Evolutionary conservation across 1,140 invertebrate genomes (phyloP), one percentile per base, ranked within the genome.

Genomic region (Prorops nasuta): DNA sequence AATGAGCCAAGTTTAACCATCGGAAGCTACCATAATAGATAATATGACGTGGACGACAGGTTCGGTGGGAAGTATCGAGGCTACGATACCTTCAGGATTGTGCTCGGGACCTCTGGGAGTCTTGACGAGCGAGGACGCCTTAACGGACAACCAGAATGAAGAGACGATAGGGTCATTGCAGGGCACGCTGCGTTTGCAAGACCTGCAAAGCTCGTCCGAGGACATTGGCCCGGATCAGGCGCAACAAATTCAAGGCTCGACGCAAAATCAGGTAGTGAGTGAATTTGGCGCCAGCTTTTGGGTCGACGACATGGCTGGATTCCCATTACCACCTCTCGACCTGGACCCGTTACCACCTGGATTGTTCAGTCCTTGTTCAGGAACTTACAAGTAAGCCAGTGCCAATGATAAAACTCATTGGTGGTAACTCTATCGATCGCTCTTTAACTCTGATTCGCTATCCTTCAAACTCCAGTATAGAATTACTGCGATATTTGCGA

Each of bases 231-330:
- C 44, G 8, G 69, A 74, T 22, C 68, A 71, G 16, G 45, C 19
- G n/a, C 70, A 74, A 8, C 72, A 75, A 16, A 59, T 71, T 15
- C 63, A 66, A 17, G 72, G 65, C 54, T 63, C 60, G 7, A 28
- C 4, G 4, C 73, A 74, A 38, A 52, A 53, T 9, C 74, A 75
- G 54, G 69, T 74, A 9, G 64, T 72, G n/a, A 69, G 67, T 21
- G 74, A 74, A 38, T 76, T 76, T 18, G 72, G 71, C 8, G 72
- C 64, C 20, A 79, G 70, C 63, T 84, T 81, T 58, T 88, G 86
- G 83, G 81, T 83, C 60, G 87, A 89, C 71, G 88, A 90, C 62
- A 90, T 90, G 87, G 87, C 85, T 20, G 88, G 87, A 16, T 90
- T 91, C 72, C 86, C 87, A 1, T 67, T 90, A 37, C 85, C 86